These are phyloP conservation scores for Thymelicus sylvestris DNA, from an alignment of 2,888 invertebrate genomes.

Conservation along the genomic window DNA sequence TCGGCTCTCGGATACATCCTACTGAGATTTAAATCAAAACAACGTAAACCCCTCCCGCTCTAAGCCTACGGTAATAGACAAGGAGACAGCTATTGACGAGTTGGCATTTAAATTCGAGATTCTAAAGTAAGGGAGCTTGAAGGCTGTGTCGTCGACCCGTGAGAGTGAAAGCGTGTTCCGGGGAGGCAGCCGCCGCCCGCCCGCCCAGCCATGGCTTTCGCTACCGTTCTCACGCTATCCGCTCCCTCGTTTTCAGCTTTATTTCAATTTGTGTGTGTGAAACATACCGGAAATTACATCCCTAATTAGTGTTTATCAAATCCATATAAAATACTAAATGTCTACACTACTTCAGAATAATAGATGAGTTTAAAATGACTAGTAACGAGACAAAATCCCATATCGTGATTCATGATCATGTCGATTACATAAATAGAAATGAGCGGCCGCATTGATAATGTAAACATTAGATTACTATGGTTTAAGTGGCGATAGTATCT, in stretches of 20 bases:
- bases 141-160: constrained; percentile 80
- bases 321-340: constrained; percentile 12
- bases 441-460: constrained; percentile 2
- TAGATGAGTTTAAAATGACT: not conserved
- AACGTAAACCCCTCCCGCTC: constrained; percentile 37
- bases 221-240: constrained; percentile 79
- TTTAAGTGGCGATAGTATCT: constrained; percentile 4
- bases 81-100: constrained; percentile 36
- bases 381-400: not conserved
- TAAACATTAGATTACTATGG: not conserved
- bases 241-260: constrained; percentile 65
- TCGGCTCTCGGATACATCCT: constrained; percentile 19
- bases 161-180: constrained; percentile 82
- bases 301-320: not conserved
- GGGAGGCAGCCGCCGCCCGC: constrained; percentile 68
- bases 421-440: not conserved
- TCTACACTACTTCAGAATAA: not conserved
- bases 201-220: constrained; percentile 78
- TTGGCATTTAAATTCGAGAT: constrained; percentile 53
- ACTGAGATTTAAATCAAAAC: constrained; percentile 37
- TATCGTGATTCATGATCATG: not conserved
- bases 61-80: constrained; percentile 37
- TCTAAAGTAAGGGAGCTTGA: constrained; percentile 69
- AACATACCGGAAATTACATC: constrained; percentile 32
- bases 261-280: constrained; percentile 28